phyloP scores from a whole-genome alignment of 2,888 invertebrate species.

The Lepetodrilus schrolli region DNA sequence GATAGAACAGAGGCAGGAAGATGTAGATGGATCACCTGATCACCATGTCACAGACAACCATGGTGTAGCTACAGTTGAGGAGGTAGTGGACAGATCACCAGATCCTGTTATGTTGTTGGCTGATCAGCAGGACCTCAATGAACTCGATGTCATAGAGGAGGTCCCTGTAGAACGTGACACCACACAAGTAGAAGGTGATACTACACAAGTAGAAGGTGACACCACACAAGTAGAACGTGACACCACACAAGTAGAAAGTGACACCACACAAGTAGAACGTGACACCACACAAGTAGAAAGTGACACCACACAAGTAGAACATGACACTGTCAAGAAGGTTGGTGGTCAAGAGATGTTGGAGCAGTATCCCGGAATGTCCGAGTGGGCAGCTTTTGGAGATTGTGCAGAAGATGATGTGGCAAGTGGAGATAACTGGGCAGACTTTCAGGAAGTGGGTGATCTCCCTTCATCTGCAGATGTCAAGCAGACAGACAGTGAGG shows the following conservation, averaged over 20 bases:
- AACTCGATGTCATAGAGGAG: not conserved
- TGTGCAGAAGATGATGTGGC: conserved; percentile 11
- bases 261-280: too few relatives aligned
- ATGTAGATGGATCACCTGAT: too few relatives aligned
- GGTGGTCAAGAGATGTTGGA: too few relatives aligned
- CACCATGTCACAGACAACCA: not conserved
- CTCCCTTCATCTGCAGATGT: not conserved
- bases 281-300: too few relatives aligned
- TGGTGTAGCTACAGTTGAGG: not conserved
- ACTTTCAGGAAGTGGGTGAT: not conserved
- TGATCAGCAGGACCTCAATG: not conserved
- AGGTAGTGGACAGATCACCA: not conserved
- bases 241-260: too few relatives aligned
- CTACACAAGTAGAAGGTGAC: too few relatives aligned
- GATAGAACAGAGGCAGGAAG: not conserved
- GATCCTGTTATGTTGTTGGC: not conserved
- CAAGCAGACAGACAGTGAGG: not conserved
- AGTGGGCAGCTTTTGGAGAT: conserved; percentile 9
- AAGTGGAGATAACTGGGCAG: conserved; percentile 47
- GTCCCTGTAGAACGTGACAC: not conserved
- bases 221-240: not conserved
- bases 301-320: too few relatives aligned
- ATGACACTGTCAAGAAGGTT: too few relatives aligned
- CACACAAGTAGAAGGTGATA: too few relatives aligned
- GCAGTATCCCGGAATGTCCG: too few relatives aligned